These are phyloP conservation scores for Pseudeuparius sepicola DNA, from an alignment of 2,888 invertebrate species.

Conservation along the genomic window DNA sequence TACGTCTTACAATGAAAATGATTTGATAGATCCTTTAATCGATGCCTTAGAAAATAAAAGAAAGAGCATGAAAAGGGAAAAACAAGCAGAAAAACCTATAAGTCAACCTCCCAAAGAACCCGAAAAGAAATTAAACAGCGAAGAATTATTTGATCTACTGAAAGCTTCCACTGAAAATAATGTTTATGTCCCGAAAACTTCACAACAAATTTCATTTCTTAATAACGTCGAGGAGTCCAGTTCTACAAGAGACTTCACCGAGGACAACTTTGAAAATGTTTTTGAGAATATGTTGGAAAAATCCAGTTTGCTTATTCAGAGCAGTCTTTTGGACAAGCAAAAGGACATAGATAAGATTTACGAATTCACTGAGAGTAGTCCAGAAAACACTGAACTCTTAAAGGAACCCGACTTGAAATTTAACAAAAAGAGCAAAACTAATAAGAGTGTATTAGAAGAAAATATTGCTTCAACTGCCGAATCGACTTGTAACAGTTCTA, in stretches of 20 bases:
- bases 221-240: constrained; percentile 23
- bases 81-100: constrained; percentile 10
- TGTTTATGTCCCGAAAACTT: constrained; percentile 20
- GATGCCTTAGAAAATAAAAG: constrained; percentile 25
- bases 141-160: constrained; percentile 30
- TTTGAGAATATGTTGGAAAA: constrained; percentile 27
- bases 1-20: constrained; percentile 32
- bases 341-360: constrained; percentile 23
- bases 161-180: constrained; percentile 28
- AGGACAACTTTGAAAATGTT: constrained; percentile 25
- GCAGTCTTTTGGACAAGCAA: constrained; percentile 9
- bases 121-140: constrained; percentile 27
- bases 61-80: constrained; percentile 15
- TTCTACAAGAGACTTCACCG: constrained; percentile 23
- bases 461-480: not conserved
- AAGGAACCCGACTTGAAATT: no score
- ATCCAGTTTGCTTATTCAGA: constrained; percentile 21
- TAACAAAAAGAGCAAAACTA: no score
- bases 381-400: constrained; percentile 19
- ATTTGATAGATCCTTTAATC: constrained; percentile 29
- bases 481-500: constrained; percentile 1
- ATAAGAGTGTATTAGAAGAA: no score
- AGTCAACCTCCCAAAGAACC: constrained; percentile 6
- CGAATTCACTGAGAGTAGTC: constrained; percentile 24
- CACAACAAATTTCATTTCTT: constrained; percentile 19